Evolutionary conservation across 2,113 vertebrate species (phyloP), one percentile per base, ranked within the genome.

Genomic region (Peromyscus polionotus): DNA sequence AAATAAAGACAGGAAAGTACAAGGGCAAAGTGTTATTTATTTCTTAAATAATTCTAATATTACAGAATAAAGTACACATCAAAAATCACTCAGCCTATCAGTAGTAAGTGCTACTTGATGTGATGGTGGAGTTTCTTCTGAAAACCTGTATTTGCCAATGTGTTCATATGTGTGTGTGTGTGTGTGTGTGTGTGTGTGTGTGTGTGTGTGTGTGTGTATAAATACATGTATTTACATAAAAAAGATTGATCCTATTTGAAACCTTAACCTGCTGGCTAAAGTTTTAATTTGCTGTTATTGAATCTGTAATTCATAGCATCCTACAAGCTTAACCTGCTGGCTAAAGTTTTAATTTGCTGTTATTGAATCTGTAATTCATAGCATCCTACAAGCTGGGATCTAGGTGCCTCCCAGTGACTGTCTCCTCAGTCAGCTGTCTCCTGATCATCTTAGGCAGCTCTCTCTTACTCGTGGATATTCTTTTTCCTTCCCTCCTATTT

Each of bases 281-380:
- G 59, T 31, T 57, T 76, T 91, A 57, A 76, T 89, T 91, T 96
- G 67, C 39, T 91, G 1, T 94, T 95, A 95, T 90, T 95, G 89
- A 94, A 89, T 76, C 51, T 93, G 72, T 96, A 95, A 89, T 95
- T 81, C 13, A 28, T 10, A 70, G 65, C 36, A 31, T 95, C 31
- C 42, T 79, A 54, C 19, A 45, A 73, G 68, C 54, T 87, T 75
- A 95, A 93, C 28, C 59, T 91, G n/a, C 83, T 87, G 72, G 7
- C 22, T 31, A 77, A 85, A 75, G 59, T 31, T 57, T 76, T 91
- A 57, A 76, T 89, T 91, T 96, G 67, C 39, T 91, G 1, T 94
- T 95, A 95, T 90, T 95, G 89, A 94, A 89, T 76, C 51, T 93
- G 72, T 96, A 95, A 89, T 95, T 81, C 13, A 28, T 10, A 70